Base-by-base conservation (phyloP, 2,113 vertebrate genomes). In the Takifugu bimaculatus region DNA sequence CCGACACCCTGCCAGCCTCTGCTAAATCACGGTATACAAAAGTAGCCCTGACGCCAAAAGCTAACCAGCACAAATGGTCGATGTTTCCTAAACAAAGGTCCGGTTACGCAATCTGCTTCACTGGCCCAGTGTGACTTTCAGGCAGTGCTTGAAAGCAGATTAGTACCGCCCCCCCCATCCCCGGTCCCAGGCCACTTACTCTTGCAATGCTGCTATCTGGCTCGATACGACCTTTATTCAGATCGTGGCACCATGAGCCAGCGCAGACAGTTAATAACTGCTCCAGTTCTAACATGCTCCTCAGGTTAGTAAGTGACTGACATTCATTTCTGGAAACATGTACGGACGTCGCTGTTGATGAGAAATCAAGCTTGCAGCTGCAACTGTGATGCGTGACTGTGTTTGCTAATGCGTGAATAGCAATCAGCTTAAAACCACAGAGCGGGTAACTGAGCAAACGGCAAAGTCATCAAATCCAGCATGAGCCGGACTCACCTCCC, bases 111-210 rank as follows among this genome's bases (percentile, higher is more conserved):
- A 87, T 77, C 69, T 39, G 74, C 59, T 70, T 75, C 13, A 55
- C 47, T 75, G 71, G 73, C 78, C 81, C 77, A 1, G 78, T 79
- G 77, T 72, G 85, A 82, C 77, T 81, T 70, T 50, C 68, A 82
- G 72, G 77, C 81, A 80, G 77, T 12, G 64, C 68, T 77, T 87
- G 80, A 84, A 79, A 85, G 78, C 59, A 77, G 82, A 85, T 84
- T 84, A 87, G 75, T 77, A 77, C 65, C 77, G 5, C 29, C 35
- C 2, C 35, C 35, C 7, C 35, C 35, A 29, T 5, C 28, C 15
- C 72, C 81, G 81, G 81, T 81, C 55, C 49, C n/a, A 29, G 68
- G 81, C 79, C 87, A 70, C 60, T 78, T 74, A 77, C 74, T 79
- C 75, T 64, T 63, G 57, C 80, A 82, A 79, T 80, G 71, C 74